phyloP scores from a whole-genome alignment of 2,888 invertebrate species.

The Thera britannica region DNA sequence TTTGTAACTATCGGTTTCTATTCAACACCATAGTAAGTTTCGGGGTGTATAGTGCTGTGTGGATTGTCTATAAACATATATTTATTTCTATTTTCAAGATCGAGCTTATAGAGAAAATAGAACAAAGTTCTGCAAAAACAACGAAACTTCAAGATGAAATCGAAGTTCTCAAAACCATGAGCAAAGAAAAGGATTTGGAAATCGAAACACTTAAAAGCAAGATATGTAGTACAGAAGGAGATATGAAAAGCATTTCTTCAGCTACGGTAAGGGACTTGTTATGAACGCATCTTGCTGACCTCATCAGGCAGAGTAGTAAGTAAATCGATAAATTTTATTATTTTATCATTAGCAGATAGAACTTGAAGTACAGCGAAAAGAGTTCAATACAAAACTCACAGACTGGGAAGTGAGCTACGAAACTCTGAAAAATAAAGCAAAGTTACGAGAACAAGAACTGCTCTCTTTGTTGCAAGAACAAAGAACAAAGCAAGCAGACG shows the following conservation, averaged over 20 bases:
- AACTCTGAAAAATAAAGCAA: constrained; percentile 77
- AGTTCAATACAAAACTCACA: constrained; percentile 63
- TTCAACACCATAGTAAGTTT: no score
- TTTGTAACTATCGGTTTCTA: background rate
- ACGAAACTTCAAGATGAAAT: constrained; percentile 64
- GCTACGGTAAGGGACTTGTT: constrained; percentile 33
- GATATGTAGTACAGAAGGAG: constrained; percentile 54
- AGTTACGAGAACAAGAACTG: constrained; percentile 83
- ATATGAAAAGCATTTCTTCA: constrained; percentile 46
- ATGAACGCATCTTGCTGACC: background rate
- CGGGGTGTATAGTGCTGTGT: no score
- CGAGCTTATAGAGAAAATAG: constrained; percentile 75
- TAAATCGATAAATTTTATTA: background rate
- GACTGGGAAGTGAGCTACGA: constrained; percentile 83
- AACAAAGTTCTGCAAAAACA: constrained; percentile 59
- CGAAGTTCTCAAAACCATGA: constrained; percentile 48
- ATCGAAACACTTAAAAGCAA: constrained; percentile 57
- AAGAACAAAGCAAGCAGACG: constrained; percentile 49
- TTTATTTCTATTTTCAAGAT: constrained; percentile 47
- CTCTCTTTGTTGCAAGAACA: constrained; percentile 75
- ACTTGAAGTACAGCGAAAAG: constrained; percentile 58
- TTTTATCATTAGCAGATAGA: constrained; percentile 49
- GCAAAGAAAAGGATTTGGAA: constrained; percentile 63
- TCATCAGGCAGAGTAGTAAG: background rate
- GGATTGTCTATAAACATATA: no score